A percentile compares a stretch with the other conserved stretches of the same genome.
Conservation (phyloP, 1,140 invertebrate species). For the Xylocopa sonorina region DNA sequence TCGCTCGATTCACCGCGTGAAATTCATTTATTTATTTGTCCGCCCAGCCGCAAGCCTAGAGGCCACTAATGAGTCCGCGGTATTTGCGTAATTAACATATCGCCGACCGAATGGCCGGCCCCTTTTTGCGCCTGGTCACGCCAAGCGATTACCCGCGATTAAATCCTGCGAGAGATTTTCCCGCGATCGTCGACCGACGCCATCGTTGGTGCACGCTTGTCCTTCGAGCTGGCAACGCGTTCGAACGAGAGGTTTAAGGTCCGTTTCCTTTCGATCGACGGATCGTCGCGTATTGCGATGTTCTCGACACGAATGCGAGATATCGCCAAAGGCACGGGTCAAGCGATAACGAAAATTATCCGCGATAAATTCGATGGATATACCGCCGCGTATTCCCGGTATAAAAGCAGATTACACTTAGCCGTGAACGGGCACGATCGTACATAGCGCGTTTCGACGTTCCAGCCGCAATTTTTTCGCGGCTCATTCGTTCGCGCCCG, state of each 20-base stretch:
- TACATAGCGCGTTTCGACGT: neutral
- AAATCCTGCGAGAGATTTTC: neutral
- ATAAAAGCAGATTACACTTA: neutral
- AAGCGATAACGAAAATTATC: neutral
- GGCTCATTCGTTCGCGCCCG: neutral
- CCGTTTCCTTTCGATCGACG: neutral
- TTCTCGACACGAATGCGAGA: too few relatives aligned
- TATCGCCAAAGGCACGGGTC: neutral
- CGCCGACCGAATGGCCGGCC: neutral
- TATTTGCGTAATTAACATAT: constrained; percentile 26
- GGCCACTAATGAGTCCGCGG: constrained; percentile 9
- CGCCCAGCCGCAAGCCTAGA: neutral
- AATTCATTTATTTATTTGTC: constrained; percentile 36
- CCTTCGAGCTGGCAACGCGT: too few relatives aligned
- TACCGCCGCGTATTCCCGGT: neutral
- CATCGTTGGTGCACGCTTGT: too few relatives aligned
- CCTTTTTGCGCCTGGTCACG: neutral
- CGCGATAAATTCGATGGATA: neutral
- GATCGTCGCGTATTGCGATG: too few relatives aligned
- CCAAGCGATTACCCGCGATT: neutral
- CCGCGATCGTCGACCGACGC: neutral
- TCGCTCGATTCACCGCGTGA: neutral
- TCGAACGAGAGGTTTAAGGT: neutral
- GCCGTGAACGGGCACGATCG: neutral
- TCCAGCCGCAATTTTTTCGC: neutral